Conservation (phyloP, 2,113 vertebrate species). For the Nothocercus nigrocapillus region DNA sequence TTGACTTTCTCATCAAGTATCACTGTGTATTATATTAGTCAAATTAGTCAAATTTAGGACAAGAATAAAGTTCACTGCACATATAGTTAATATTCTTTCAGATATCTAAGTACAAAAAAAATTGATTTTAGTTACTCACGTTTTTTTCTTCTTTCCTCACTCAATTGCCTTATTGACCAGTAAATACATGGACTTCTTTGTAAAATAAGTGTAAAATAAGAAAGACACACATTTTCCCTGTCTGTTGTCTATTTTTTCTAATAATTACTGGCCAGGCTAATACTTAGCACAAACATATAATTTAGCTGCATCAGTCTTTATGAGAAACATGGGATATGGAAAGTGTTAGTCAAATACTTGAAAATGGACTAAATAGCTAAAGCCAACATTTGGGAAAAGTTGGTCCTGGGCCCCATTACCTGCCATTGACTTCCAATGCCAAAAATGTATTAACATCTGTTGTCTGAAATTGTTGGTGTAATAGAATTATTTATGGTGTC, state of each 20-base stretch:
- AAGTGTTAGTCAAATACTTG: not conserved
- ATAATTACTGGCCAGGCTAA: not conserved
- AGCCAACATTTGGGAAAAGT: not conserved
- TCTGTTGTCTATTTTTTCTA: not conserved
- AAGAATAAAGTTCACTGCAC: not conserved
- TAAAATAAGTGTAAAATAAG: slow-evolving; percentile 49
- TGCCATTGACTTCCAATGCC: not conserved
- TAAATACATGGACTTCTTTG: slow-evolving; percentile 57
- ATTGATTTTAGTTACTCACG: slow-evolving; percentile 70
- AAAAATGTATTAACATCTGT: slow-evolving; percentile 55
- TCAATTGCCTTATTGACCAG: slow-evolving; percentile 75
- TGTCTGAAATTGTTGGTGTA: slow-evolving; percentile 63
- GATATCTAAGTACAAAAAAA: slow-evolving; percentile 32
- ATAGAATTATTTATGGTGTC: slow-evolving; percentile 71
- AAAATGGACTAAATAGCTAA: not conserved
- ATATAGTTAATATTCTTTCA: slow-evolving; percentile 45
- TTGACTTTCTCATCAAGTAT: not conserved
- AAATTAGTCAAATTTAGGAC: not conserved
- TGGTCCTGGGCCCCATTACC: not conserved
- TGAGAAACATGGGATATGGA: not conserved
- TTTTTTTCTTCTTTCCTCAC: slow-evolving; percentile 63
- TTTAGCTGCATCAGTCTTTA: not conserved
- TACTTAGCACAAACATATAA: not conserved
- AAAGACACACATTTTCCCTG: not conserved
- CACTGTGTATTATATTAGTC: not conserved